These are phyloP conservation scores for Sialia sialis DNA, from an alignment of 2,113 vertebrate genomes.

Conservation along the genomic window DNA sequence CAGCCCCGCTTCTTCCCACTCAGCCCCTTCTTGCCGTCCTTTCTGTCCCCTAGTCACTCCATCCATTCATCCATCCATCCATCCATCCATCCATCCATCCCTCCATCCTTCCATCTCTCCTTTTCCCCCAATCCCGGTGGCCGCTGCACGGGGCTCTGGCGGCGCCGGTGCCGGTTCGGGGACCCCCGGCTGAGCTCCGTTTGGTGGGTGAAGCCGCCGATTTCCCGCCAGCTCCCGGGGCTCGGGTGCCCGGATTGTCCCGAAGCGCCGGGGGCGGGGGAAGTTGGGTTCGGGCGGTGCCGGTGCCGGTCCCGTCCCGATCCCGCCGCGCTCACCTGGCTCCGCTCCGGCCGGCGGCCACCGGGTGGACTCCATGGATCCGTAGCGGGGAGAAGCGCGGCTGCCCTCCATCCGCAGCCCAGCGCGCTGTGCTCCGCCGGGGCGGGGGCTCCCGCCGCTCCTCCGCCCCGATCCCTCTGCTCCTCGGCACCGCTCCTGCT, in stretches of 20 bases:
- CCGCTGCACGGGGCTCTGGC: neutral
- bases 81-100: neutral
- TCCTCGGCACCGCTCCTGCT: too few relatives aligned
- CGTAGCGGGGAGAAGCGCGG: conserved; percentile 69
- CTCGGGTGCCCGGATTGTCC: neutral
- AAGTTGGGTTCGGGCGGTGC: neutral
- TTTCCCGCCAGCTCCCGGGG: neutral
- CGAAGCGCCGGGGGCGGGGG: neutral
- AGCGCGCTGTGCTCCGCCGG: neutral
- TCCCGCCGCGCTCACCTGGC: conserved; percentile 67
- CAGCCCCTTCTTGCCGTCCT: too few relatives aligned
- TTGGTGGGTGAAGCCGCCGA: neutral
- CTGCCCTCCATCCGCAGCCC: conserved; percentile 54
- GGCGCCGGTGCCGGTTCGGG: neutral
- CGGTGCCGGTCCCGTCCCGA: neutral
- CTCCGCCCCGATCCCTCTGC: neutral
- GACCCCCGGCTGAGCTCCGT: neutral
- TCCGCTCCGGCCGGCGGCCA: conserved; percentile 61
- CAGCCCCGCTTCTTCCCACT: neutral
- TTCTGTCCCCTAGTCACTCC: neutral
- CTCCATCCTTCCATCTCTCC: neutral
- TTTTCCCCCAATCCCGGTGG: neutral
- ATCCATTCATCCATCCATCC: neutral
- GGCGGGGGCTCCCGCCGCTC: neutral
- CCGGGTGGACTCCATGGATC: conserved; percentile 77